Conservation (phyloP, 2,888 invertebrate genomes). For the Tipula vernalis region DNA sequence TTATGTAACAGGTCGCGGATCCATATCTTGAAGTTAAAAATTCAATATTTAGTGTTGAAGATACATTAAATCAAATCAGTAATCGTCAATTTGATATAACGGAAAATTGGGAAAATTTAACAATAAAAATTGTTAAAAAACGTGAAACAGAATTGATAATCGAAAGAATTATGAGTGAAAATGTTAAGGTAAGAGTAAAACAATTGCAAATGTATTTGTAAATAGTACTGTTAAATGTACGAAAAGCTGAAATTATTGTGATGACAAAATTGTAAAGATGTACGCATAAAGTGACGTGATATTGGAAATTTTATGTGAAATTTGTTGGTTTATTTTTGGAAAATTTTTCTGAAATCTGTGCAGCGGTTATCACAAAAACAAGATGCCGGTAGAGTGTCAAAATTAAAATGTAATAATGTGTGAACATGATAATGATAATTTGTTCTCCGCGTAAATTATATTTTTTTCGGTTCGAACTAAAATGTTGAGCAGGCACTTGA, state of each 20-base stretch:
- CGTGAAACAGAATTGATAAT: conserved; percentile 38
- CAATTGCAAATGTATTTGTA: background rate
- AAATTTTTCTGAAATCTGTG: conserved; percentile 4
- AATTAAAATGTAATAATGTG: background rate
- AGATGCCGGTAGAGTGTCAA: background rate
- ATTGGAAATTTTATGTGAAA: background rate
- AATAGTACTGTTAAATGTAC: background rate
- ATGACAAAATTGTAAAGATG: background rate
- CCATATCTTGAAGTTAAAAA: conserved; percentile 54
- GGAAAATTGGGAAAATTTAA: conserved; percentile 59
- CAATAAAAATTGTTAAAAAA: conserved; percentile 48
- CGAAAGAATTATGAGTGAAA: conserved; percentile 47
- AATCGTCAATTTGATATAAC: conserved; percentile 50
- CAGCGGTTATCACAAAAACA: background rate
- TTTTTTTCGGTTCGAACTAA: background rate
- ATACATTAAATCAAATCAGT: conserved; percentile 52
- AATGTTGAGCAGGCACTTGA: background rate
- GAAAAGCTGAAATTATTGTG: background rate
- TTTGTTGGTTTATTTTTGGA: background rate
- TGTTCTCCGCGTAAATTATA: background rate
- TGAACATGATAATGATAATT: background rate
- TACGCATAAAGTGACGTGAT: background rate
- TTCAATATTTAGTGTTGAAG: conserved; percentile 53
- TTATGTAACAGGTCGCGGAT: conserved; percentile 45
- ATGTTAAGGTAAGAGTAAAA: conserved; percentile 47